Evolutionary conservation across 2,113 vertebrate genomes (phyloP), one percentile per base, ranked within the genome.

Genomic region (Cacatua alba): DNA sequence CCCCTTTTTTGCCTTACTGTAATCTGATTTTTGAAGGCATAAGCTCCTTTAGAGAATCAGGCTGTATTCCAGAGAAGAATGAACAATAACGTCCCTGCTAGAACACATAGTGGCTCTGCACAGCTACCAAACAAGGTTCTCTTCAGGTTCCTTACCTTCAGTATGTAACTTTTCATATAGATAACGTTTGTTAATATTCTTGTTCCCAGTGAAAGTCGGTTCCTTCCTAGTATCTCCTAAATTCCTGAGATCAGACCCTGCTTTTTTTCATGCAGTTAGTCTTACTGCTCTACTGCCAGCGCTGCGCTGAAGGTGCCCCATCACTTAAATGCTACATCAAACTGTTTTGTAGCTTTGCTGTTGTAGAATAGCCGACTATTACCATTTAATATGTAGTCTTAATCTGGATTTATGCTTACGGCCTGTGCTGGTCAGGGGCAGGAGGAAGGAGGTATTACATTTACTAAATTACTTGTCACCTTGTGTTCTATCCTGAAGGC

Each of bases 11-110:
- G 52, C 41, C 17, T 69, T 75, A 28, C 37, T 71, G 9, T 86
- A 93, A 68, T 92, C 82, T 83, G 64, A 75, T 90, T 96, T 96
- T 83, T 71, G 52, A 75, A 75, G 21, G 19, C 21, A 13, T 93
- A 92, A 92, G 19, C 6, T 3, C 33, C 69, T 81, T 59, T 17
- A 53, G 72, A 28, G 60, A 68, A 72, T n/a, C 48, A 23, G 68
- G n/a, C 48, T 92, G 37, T 86, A 78, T 69, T 71, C 29, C 43
- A 88, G 68, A 39, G 65, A 31, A 68, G 72, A 77, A n/a, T 25
- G 31, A 83, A 87, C 70, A 80, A 7, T 37, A 9, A 10, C 51
- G 26, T 35, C 5, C 3, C 52, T 95, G 49, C 92, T 87, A 59
- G 55, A 81, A 53, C 19, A 19, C 19, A 6, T 1, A 48, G 51